Conservation (phyloP, 2,113 vertebrate species). For the Sebastes schlegelii region DNA sequence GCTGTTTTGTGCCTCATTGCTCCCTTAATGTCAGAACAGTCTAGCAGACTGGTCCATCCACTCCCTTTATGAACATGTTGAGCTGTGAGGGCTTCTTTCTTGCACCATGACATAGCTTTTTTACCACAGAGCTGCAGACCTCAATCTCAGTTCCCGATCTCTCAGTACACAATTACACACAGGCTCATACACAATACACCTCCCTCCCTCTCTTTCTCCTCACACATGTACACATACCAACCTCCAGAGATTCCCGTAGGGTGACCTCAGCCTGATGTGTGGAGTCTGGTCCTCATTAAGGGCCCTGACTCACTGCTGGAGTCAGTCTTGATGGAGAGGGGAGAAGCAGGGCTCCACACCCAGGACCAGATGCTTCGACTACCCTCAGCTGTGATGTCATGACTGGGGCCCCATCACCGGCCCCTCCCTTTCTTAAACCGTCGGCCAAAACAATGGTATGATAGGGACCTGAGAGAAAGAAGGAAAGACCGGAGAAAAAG, state of each 20-base stretch:
- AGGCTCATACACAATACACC: constrained; percentile 18
- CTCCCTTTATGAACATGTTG: constrained; percentile 44
- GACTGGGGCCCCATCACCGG: constrained; percentile 59
- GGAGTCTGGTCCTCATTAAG: constrained; percentile 85
- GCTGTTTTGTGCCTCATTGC: constrained; percentile 39
- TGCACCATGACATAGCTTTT: constrained; percentile 57
- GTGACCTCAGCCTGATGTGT: constrained; percentile 76
- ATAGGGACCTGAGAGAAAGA: constrained; percentile 15
- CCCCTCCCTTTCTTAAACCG: constrained; percentile 69
- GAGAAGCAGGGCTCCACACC: constrained; percentile 78
- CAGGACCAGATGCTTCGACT: constrained; percentile 83
- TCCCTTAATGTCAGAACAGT: constrained; percentile 47
- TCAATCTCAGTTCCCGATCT: constrained; percentile 23
- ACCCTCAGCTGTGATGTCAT: constrained; percentile 81
- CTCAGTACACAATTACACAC: constrained; percentile 6
- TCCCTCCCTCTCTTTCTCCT: constrained; percentile 26
- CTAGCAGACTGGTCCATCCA: constrained; percentile 25
- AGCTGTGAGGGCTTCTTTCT: constrained; percentile 59
- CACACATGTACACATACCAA: constrained; percentile 58
- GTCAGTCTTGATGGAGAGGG: constrained; percentile 71
- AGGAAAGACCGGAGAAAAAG: background rate
- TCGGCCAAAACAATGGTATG: constrained; percentile 57
- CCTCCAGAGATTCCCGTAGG: constrained; percentile 76
- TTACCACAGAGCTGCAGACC: constrained; percentile 51
- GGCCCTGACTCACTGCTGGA: constrained; percentile 77